Base-by-base conservation (phyloP, 2,113 vertebrate species). In the Tenrec ecaudatus region DNA sequence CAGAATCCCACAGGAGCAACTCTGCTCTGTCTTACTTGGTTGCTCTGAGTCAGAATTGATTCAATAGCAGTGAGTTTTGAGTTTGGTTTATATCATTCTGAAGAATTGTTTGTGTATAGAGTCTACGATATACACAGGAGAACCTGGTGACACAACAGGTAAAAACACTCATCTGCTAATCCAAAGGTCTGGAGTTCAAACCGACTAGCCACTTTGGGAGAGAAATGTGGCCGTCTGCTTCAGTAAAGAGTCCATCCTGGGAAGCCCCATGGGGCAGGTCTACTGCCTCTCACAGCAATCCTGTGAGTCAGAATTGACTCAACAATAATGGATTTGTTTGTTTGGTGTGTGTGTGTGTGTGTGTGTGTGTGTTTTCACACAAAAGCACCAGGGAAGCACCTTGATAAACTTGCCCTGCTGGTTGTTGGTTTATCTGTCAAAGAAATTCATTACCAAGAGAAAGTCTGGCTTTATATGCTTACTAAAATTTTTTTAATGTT, bases 401-500 rank as follows among this genome's bases (percentile, higher is more conserved):
- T 92, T 93, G 94, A 86, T 92, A 94, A 91, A 93, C 88, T 92
- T 85, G 27, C 57, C 36, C 53, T 85, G 73, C 62, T 83, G 88
- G 82, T 82, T 89, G 79, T 93, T 94, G 78, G 71, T 93, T 95
- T 89, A 89, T 95, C 92, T 92, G 92, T 93, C 96, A 96, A 88
- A 82, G 94, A 95, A 95, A 95, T 96, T 96, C 93, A 97, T 95
- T 94, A 91, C 86, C 33, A 95, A 89, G 66, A 89, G 80, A 96
- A 95, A 79, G 78, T 27, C 69, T 95, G 89, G 86, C 86, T 96
- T 94, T 95, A 91, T 71, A 75, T 86, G 87, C 85, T 97, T 96
- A 87, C 76, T 97, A 96, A 91, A 95, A 94, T 97, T 96, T 96
- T 95, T 0, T 93, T 95, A 95, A 94, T 73, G 60, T 3, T 57